Percentiles rank a stretch among this genome's conserved stretches.
phyloP scores from a whole-genome alignment of 2,797 vertebrate species.

The Amniataba percoides region DNA sequence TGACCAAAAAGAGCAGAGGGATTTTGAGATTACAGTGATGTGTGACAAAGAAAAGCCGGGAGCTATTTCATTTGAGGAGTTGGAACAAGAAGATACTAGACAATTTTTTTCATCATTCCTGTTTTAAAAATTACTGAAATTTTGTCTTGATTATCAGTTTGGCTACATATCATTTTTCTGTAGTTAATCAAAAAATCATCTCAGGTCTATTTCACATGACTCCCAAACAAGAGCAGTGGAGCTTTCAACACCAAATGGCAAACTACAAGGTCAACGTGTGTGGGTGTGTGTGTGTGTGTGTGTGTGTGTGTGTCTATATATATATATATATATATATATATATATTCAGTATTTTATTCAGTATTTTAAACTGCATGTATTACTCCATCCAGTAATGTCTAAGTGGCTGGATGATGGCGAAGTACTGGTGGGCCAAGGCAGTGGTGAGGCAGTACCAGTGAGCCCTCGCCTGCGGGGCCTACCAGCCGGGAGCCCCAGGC shows the following conservation, averaged over 20 bases:
- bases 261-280: background rate
- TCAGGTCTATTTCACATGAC: background rate
- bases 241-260: background rate
- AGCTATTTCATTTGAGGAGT: background rate
- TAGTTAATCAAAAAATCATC: background rate
- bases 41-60: background rate
- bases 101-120: background rate
- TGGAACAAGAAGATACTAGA: background rate
- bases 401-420: conserved; percentile 81
- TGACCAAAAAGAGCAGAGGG: background rate
- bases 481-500: conserved; percentile 59
- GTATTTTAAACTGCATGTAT: background rate
- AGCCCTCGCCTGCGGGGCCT: conserved; percentile 63
- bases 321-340: too few species aligned
- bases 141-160: background rate
- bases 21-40: background rate
- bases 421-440: conserved; percentile 84
- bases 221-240: background rate
- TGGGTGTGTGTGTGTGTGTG: too few species aligned
- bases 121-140: background rate
- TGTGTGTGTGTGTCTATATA: too few species aligned
- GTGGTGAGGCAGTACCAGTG: conserved; percentile 70
- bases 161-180: background rate
- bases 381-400: conserved; percentile 80
- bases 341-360: too few species aligned